A percentile compares a stretch with the other conserved stretches of the same genome.
phyloP scores from a whole-genome alignment of 2,113 vertebrate species.

The Bubo scandiacus region DNA sequence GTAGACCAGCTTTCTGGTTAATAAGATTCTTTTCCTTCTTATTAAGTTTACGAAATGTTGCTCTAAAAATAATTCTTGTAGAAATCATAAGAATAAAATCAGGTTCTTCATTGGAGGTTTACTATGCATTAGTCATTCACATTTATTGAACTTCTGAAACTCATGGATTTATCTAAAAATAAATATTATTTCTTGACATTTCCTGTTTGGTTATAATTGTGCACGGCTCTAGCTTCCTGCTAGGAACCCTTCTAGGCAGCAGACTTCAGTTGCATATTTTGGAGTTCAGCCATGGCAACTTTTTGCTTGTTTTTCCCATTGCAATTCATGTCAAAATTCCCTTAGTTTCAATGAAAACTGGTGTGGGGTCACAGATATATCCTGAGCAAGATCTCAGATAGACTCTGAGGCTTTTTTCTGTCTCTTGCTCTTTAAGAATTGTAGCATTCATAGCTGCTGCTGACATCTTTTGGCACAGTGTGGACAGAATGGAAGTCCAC shows the following conservation, averaged over 20 bases:
- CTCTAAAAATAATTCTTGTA: slow-evolving; percentile 35
- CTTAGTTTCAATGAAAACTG: neutral
- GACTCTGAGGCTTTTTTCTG: neutral
- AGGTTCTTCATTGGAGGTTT: neutral
- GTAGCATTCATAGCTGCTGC: neutral
- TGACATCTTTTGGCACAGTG: neutral
- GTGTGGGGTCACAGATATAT: neutral
- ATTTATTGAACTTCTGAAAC: slow-evolving; percentile 17
- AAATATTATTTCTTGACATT: neutral
- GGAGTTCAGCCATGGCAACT: neutral
- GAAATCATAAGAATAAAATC: neutral
- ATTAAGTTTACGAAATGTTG: slow-evolving; percentile 54
- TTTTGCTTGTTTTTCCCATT: neutral
- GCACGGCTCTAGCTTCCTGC: neutral
- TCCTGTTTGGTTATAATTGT: neutral
- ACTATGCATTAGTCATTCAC: neutral
- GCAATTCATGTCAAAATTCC: neutral
- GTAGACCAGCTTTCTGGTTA: slow-evolving; percentile 54
- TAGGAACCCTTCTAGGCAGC: neutral
- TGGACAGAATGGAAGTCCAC: neutral
- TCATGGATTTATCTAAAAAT: slow-evolving; percentile 36
- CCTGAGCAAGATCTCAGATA: neutral
- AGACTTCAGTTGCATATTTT: neutral
- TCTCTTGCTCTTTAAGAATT: neutral
- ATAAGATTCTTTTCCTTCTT: slow-evolving; percentile 39